Conservation (phyloP, 2,888 invertebrate genomes). For the Panzeria rudis region DNA sequence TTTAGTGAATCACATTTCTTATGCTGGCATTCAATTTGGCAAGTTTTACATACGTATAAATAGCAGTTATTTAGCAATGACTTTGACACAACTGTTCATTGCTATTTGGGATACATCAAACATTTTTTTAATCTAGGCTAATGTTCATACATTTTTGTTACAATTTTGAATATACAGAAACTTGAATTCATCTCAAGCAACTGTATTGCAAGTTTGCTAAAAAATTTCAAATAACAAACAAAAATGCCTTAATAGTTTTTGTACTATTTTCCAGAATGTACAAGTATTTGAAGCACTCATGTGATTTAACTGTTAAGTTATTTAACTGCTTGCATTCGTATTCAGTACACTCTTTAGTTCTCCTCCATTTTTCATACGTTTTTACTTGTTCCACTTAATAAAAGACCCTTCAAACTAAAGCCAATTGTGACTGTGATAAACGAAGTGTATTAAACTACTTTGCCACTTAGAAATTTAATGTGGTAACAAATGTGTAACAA, state of each 20-base stretch:
- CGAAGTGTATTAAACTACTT: constrained; percentile 53
- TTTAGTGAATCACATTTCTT: background rate
- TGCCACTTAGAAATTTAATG: constrained; percentile 37
- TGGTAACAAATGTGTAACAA: constrained; percentile 14
- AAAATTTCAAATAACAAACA: background rate
- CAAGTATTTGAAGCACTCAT: background rate
- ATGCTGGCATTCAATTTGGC: background rate
- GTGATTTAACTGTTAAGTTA: constrained; percentile 1
- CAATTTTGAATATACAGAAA: background rate
- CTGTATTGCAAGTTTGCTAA: background rate
- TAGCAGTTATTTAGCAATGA: background rate
- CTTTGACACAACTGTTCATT: constrained; percentile 17
- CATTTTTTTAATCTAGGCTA: background rate
- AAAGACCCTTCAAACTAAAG: constrained; percentile 36
- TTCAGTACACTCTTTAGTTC: background rate
- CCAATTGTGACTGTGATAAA: constrained; percentile 40
- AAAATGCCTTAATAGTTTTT: background rate
- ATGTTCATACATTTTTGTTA: background rate
- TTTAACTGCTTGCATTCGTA: background rate
- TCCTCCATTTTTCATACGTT: background rate
- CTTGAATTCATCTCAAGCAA: background rate
- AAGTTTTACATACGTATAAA: background rate
- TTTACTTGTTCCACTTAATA: constrained; percentile 3
- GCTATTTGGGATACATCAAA: background rate
- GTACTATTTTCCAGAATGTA: background rate